phyloP scores from a whole-genome alignment of 2,113 vertebrate genomes.

The Calyptomena viridis region DNA sequence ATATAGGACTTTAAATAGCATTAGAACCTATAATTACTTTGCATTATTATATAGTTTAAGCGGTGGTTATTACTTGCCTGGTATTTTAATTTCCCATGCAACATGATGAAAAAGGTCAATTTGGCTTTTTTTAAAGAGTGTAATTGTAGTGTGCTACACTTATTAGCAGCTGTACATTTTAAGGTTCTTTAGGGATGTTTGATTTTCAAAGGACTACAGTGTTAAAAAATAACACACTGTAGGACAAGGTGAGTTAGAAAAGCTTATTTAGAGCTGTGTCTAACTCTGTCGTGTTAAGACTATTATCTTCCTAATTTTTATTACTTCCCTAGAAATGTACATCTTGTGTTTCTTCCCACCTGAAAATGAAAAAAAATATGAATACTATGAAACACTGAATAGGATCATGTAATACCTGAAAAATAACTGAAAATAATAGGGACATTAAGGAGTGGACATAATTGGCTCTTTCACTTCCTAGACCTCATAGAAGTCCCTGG shows the following conservation, averaged over 20 bases:
- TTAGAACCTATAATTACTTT: slow-evolving; percentile 75
- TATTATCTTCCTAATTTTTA: not conserved
- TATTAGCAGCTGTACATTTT: slow-evolving; percentile 70
- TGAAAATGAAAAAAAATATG: not conserved
- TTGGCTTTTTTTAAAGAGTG: slow-evolving; percentile 62
- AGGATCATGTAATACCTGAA: not conserved
- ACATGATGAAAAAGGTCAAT: slow-evolving; percentile 74
- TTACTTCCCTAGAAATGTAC: not conserved
- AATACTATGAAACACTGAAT: not conserved
- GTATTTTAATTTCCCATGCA: slow-evolving; percentile 78
- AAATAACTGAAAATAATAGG: not conserved
- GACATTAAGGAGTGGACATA: not conserved
- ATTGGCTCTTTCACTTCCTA: not conserved
- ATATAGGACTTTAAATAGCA: slow-evolving; percentile 75
- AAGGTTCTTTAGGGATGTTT: slow-evolving; percentile 63
- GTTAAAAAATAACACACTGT: slow-evolving; percentile 21
- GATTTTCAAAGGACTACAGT: slow-evolving; percentile 52
- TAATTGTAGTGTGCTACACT: slow-evolving; percentile 63
- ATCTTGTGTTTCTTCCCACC: not conserved
- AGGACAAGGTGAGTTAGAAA: slow-evolving; percentile 31
- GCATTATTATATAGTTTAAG: slow-evolving; percentile 77
- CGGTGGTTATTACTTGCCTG: slow-evolving; percentile 72
- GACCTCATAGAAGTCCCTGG: not conserved
- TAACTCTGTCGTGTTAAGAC: not conserved
- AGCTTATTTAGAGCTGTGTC: not conserved